Evolutionary conservation across 2,888 invertebrate genomes (phyloP), one percentile per base, ranked within the genome.

Genomic region (Lasioglossum lativentre): DNA sequence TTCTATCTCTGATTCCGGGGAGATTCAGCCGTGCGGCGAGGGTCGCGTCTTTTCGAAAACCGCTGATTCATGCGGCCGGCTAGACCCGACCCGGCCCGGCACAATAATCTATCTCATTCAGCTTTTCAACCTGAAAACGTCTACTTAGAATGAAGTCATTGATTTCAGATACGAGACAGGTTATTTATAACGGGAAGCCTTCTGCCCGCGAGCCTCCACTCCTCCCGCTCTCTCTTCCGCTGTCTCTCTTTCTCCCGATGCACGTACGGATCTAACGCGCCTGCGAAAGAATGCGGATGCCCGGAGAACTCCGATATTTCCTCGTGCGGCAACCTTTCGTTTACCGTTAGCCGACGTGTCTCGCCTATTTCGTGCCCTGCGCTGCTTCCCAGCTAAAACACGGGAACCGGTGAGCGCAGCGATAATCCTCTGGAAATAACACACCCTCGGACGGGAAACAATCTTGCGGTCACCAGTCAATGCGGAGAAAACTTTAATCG

Each of bases 121-220:
- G 42, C 66, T 72, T 75, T 75, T 52, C 83, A 75, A 82, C 71
- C 71, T 52, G n/a, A 72, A n/a, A 82, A 72, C 23, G 68, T 72
- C 72, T 52, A 27, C 71, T 82, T 75, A 52, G 66, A n/a, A 66
- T 34, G 63, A 72, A 82, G 42, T 52, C 75, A 83, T 83, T 82
- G 83, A 83, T 83, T 83, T 83, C 75, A 73, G 83, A 76, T 82
- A 76, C 75, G 52, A 81, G 75, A 75, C 83, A 34, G 42, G 71
- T 63, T 82, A 83, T 83, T 83, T 83, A 82, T 83, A 83, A 23
- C 56, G 34, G 1, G 27, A 6, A 40, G 66, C n/a, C 74, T 82
- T 56, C 73, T 70, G 34, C 66, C 19, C 30, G 19, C 66, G 66
- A 66, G 23, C 66, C 23, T 1, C 66, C 3, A 0, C 56, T 10